Evolutionary conservation across 2,113 vertebrate genomes (phyloP), one percentile per base, ranked within the genome.

Genomic region (Calyptomena viridis): DNA sequence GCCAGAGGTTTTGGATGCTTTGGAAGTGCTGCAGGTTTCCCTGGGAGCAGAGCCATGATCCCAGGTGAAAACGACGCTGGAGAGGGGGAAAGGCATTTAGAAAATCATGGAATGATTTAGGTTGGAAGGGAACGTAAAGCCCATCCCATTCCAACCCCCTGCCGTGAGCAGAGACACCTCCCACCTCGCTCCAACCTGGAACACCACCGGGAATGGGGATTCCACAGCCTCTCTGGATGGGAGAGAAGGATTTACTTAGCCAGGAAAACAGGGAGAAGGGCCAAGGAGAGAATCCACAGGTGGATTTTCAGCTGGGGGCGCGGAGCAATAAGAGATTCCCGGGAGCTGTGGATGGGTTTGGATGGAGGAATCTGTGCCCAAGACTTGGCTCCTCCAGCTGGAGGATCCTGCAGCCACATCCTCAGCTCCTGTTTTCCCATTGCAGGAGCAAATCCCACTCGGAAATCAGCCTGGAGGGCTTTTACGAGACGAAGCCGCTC

Each of bases 381-480:
- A 35, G 31, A 30, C 33, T 33, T 2, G 6, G 47, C n/a, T 80
- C 27, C 18, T 80, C 25, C 9, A 68, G 47, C n/a, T 33, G 44
- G 46, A 47, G 21, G 46, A 22, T 47, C 20, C 46, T 18, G 10
- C 20, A 47, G 20, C 46, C 46, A 4, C 39, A 9, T 42, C 19
- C 71, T 95, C 53, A 21, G 6, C 0, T 58, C 56, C 9, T 69
- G 58, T 10, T 95, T 88, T 85, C 87, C 79, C 23, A 0, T 81
- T 84, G 30, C 94, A 99, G 99, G 98, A 99, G 99, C 94, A 99
- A 99, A 94, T 99, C 98, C 72, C 99, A 99, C 62, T 99, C 99
- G 6, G 99, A 99, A 97, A 99, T 99, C 94, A 99, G 99, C 86
- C 97, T 99, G 97, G 99, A 99, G 88, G 99, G 99, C 15, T 99